Percentiles rank a stretch among this genome's conserved stretches.
These are phyloP conservation scores for Platysteira castanea DNA, from an alignment of 2,113 vertebrate genomes.

Conservation along the genomic window DNA sequence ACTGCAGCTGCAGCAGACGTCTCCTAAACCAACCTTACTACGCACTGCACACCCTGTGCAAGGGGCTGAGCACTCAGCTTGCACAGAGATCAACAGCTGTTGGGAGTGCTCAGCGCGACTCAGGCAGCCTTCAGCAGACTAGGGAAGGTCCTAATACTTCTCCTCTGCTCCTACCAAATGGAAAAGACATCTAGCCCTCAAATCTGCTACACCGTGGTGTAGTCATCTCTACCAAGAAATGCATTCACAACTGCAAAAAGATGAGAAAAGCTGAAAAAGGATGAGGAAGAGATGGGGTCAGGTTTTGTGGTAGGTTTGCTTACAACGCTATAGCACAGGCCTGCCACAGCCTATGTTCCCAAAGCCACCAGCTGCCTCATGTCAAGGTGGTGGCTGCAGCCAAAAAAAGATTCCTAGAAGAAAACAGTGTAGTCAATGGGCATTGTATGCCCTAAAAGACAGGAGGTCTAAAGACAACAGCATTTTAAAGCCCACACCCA, in stretches of 20 bases:
- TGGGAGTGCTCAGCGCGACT: not conserved
- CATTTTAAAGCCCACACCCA: not conserved
- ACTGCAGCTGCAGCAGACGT: not conserved
- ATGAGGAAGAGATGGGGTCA: fast-evolving
- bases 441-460: not conserved
- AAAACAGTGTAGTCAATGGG: not conserved
- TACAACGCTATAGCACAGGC: not conserved
- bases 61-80: not conserved
- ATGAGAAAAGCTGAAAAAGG: not conserved
- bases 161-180: not conserved
- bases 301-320: not conserved
- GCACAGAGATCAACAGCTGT: not conserved
- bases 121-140: not conserved
- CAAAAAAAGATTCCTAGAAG: not conserved
- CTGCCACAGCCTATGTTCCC: not conserved
- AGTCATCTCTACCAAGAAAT: not conserved
- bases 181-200: not conserved
- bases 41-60: not conserved
- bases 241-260: not conserved
- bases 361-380: not conserved
- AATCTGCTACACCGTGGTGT: not conserved
- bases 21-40: not conserved
- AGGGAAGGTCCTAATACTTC: not conserved
- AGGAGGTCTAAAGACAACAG: not conserved
- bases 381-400: not conserved